Conservation (phyloP, 2,888 invertebrate species). For the Dryobotodes eremita region DNA sequence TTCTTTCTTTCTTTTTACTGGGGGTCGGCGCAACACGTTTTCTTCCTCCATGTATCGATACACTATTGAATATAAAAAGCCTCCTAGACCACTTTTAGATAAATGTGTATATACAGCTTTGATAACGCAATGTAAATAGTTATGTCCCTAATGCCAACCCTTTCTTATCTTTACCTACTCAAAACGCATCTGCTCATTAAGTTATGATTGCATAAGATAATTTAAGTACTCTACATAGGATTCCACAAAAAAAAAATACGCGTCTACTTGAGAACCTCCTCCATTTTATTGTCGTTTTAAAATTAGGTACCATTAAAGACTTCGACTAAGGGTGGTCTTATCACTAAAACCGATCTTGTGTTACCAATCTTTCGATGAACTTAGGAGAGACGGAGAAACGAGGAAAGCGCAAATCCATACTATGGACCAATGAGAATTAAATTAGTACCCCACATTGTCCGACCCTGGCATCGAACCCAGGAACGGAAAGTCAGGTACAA, state of each 20-base stretch:
- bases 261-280: not conserved
- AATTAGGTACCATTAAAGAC: not conserved
- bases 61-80: not conserved
- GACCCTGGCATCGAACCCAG: too few species aligned
- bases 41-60: not conserved
- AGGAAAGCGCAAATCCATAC: too few species aligned
- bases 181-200: not conserved
- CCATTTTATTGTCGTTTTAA: not conserved
- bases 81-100: not conserved
- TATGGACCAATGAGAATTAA: not conserved
- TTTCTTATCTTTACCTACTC: not conserved
- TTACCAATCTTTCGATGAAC: not conserved
- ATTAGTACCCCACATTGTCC: not conserved
- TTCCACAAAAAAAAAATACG: too few species aligned
- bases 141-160: not conserved
- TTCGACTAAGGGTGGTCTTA: too few species aligned
- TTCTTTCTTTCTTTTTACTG: too few species aligned
- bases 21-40: too few species aligned
- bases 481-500: not conserved
- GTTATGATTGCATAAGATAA: too few species aligned
- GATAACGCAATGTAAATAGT: not conserved
- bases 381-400: too few species aligned
- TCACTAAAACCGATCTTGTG: not conserved
- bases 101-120: not conserved
- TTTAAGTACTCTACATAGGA: too few species aligned